Evolutionary conservation across 2,113 vertebrate species (phyloP).

Genomic region (Aegotheles bennettii): DNA sequence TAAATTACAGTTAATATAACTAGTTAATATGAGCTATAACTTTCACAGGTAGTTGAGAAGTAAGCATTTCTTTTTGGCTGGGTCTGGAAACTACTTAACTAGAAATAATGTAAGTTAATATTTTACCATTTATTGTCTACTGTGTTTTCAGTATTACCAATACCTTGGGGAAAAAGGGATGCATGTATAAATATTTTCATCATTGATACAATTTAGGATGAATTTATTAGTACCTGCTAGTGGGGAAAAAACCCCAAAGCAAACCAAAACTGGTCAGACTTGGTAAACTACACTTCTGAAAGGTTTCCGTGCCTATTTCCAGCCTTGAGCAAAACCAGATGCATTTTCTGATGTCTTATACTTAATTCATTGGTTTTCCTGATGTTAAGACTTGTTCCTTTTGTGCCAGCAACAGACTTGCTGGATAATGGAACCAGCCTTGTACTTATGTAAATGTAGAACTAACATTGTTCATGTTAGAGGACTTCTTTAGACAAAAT

Average conservation of each 20-base stretch:
- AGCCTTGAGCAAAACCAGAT: not conserved
- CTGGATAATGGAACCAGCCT: not conserved
- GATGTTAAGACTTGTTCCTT: not conserved
- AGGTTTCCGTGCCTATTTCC: not conserved
- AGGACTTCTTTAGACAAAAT: not conserved
- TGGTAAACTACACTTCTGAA: not conserved
- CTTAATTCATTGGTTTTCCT: not conserved
- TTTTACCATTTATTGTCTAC: not conserved
- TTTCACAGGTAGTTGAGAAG: not conserved
- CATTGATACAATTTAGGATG: not conserved
- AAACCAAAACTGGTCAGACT: not conserved
- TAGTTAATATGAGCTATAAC: too few species aligned
- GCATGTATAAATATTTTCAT: not conserved
- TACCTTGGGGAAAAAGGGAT: not conserved
- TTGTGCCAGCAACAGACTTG: not conserved
- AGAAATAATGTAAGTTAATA: not conserved
- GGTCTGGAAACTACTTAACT: not conserved
- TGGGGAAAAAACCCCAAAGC: not conserved
- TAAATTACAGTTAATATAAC: too few species aligned
- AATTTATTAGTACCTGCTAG: not conserved
- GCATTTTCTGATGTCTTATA: accelerated
- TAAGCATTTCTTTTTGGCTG: not conserved
- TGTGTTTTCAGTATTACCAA: not conserved
- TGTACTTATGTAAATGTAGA: not conserved
- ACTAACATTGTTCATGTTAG: not conserved